Base-by-base conservation (phyloP, 1,140 invertebrate species). In the Lordiphosa stackelbergi region DNA sequence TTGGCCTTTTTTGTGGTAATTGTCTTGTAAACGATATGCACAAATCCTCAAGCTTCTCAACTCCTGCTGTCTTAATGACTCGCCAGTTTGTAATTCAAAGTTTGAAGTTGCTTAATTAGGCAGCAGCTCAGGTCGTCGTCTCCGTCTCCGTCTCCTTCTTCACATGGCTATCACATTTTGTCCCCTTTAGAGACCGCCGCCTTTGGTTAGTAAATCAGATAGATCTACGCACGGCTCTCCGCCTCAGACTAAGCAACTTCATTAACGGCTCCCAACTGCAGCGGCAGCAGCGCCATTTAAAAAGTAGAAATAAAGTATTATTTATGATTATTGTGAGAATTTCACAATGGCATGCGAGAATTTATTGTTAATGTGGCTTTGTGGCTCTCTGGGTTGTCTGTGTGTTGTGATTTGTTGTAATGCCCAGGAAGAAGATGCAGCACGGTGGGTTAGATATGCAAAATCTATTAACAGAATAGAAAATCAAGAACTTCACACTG, bases 301-400 rank as follows among this genome's bases (percentile, higher is more conserved):
- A 60, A 83, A 66, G 78, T 66, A 83, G 66, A 83, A 83, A 83
- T 84, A 77, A 83, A 83, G 72, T 83, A 83, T 83, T 83, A 83
- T 83, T 83, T 83, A 83, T 83, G 78, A 83, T 83, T 83, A 83
- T 83, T 83, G 77, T 83, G 77, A 83, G 77, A 83, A 83, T 83
- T 83, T 83, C 77, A 83, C 77, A 83, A 83, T 77, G 77, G 77
- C 78, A 83, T 83, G 78, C 77, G 78, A 83, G 77, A 83, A 83
- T 83, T 83, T 83, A 83, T 83, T 83, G 77, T 83, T 81, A 83
- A 83, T 77, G 77, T 31, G 28, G 28, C 34, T 48, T 13, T 19
- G 43, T 34, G 43, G 43, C 54, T 66, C 53, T 61, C 48, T 54
- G 36, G 46, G 54, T 40, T 57, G 16, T 22, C 24, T 41, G 34